A percentile compares a stretch with the other conserved stretches of the same genome.
Conservation (phyloP, 2,888 invertebrate genomes). For the Adineta ricciae region DNA sequence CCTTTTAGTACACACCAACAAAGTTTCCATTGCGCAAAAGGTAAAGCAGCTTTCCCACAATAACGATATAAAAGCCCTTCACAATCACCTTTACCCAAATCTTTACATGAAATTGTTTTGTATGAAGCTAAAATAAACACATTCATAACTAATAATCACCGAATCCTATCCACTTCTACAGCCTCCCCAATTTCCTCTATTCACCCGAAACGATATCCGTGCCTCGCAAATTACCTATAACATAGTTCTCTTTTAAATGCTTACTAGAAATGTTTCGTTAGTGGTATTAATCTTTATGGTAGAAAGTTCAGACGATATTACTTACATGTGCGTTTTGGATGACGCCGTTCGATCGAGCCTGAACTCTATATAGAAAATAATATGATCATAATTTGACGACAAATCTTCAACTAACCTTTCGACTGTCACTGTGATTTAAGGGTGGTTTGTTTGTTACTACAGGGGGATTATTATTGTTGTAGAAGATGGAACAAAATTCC, state of each 20-base stretch:
- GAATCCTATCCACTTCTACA: not conserved
- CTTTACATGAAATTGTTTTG: conserved; percentile 64
- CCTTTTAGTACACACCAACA: conserved; percentile 69
- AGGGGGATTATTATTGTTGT: not conserved
- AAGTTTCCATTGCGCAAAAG: conserved; percentile 60
- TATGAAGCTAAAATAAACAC: conserved; percentile 52
- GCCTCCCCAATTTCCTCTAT: not conserved
- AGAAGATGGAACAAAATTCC: not conserved
- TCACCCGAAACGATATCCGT: too few species aligned
- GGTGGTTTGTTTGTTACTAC: not conserved
- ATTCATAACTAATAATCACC: conserved; percentile 34
- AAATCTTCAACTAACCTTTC: not conserved
- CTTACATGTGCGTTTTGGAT: not conserved
- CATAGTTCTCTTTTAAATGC: not conserved
- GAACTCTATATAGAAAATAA: not conserved
- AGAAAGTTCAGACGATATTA: not conserved
- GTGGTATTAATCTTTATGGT: too few species aligned
- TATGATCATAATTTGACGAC: not conserved
- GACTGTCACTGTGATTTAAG: not conserved
- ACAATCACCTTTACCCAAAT: conserved; percentile 64
- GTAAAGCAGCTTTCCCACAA: conserved; percentile 56
- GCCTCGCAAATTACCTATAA: not conserved
- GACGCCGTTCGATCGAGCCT: not conserved
- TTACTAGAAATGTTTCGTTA: too few species aligned
- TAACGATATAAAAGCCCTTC: conserved; percentile 68